phyloP scores from a whole-genome alignment of 2,113 vertebrate genomes.

The Aythya baeri region DNA sequence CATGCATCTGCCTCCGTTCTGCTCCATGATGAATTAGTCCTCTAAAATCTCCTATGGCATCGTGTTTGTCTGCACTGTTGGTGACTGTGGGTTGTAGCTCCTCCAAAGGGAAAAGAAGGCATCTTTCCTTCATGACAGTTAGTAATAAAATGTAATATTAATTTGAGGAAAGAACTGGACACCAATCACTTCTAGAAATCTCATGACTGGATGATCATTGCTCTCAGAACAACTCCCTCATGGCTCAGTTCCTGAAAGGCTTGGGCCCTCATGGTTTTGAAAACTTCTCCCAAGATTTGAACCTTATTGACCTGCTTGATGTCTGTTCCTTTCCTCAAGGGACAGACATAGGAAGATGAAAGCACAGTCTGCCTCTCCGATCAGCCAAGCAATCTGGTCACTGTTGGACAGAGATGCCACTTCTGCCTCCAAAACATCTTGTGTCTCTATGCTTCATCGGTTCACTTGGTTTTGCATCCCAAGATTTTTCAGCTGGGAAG shows the following conservation, averaged over 20 bases:
- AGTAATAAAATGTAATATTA: background rate
- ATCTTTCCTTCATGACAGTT: background rate
- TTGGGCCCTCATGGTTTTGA: background rate
- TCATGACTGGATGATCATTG: background rate
- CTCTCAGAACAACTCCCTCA: background rate
- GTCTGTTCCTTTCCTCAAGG: background rate
- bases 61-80: background rate
- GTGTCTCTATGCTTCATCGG: conserved; percentile 15
- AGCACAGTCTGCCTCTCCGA: background rate
- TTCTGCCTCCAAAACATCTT: background rate
- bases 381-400: background rate
- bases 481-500: background rate
- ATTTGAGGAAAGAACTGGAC: background rate
- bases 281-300: background rate
- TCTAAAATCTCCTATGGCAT: background rate
- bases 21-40: background rate
- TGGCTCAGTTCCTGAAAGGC: background rate
- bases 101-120: background rate
- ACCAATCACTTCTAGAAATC: background rate
- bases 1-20: background rate
- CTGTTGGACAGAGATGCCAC: background rate
- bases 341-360: background rate
- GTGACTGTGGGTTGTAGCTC: background rate
- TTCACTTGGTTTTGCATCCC: background rate
- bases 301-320: background rate